A percentile compares a stretch with the other conserved stretches of the same genome.
Evolutionary conservation across 2,797 vertebrate species (phyloP).

Genomic region (Orestias chungarensis): DNA sequence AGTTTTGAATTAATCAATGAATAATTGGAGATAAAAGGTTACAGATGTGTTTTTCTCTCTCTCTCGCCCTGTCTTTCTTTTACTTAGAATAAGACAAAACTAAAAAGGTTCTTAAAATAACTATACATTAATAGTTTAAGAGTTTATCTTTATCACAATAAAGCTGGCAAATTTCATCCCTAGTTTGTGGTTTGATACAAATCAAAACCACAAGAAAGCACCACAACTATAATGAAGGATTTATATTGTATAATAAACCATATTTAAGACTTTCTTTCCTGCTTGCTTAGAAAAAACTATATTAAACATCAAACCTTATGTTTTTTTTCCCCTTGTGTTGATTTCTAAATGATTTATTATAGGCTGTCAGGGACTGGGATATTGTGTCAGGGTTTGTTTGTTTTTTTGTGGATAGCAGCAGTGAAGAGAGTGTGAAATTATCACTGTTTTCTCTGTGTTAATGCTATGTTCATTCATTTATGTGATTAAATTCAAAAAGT

Average conservation of each 20-base stretch:
- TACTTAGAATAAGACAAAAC: not conserved
- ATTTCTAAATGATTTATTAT: not conserved
- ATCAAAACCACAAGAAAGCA: not conserved
- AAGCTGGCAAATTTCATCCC: not conserved
- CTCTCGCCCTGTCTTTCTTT: not conserved
- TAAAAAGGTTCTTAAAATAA: not conserved
- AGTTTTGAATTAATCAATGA: not conserved
- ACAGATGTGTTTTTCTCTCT: too few relatives aligned
- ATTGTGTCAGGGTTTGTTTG: not conserved
- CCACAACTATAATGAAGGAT: not conserved
- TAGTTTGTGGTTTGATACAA: not conserved
- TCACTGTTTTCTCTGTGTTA: not conserved
- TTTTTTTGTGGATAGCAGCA: not conserved
- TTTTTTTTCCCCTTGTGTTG: not conserved
- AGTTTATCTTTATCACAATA: too few relatives aligned
- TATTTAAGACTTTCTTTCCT: not conserved
- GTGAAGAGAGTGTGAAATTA: not conserved
- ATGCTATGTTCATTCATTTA: not conserved
- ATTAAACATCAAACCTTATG: too few relatives aligned
- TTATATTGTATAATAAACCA: not conserved
- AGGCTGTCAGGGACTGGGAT: not conserved
- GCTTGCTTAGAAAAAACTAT: not conserved
- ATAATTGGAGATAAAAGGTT: not conserved
- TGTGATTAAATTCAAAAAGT: not conserved
- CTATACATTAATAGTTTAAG: not conserved